Evolutionary conservation across 2,113 vertebrate genomes (phyloP), one percentile per base, ranked within the genome.

Genomic region (Perognathus longimembris): DNA sequence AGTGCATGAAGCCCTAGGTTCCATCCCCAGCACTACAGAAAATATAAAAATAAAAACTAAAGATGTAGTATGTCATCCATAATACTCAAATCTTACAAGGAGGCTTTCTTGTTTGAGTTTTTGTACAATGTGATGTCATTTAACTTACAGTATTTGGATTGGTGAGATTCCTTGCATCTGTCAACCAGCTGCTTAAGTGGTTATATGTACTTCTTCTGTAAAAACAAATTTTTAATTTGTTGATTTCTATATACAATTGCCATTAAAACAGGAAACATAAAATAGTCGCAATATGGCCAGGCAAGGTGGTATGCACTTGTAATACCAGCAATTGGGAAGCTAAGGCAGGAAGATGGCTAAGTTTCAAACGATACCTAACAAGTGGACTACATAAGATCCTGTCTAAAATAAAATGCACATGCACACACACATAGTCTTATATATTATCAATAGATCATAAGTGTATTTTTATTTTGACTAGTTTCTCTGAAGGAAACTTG

Each of bases 161-260:
- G 98, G 99, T 99, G 97, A 99, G 99, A 97, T 99, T 99, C 97
- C 99, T 98, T 97, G 99, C 99, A 93, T 99, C 99, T 75, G 99
- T 99, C 98, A 99, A 97, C 99, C 99, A 99, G 98, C 99, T 99
- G 98, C 99, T 99, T 97, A 99, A 98, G 96, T 99, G 99, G 95
- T 99, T 99, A 96, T 99, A 99, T 0, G 99, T 99, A 97, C 99
- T 99, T 98, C 99, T 99, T 98, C 99, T 99, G 96, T 83, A 98
- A 96, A 97, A 96, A 96, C 18, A 95, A 92, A 97, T 91, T 2
- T 30, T 90, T 94, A 4, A 97, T 92, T 63, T 96, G 94, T 24
- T 78, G 96, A 94, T 73, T 91, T 50, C 38, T 34, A 90, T 32
- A 94, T 54, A 85, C 6, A 91, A 78, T 40, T 93, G 36, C 15